Conservation (phyloP, 2,888 invertebrate species). For the Drosophila macrospina region DNA sequence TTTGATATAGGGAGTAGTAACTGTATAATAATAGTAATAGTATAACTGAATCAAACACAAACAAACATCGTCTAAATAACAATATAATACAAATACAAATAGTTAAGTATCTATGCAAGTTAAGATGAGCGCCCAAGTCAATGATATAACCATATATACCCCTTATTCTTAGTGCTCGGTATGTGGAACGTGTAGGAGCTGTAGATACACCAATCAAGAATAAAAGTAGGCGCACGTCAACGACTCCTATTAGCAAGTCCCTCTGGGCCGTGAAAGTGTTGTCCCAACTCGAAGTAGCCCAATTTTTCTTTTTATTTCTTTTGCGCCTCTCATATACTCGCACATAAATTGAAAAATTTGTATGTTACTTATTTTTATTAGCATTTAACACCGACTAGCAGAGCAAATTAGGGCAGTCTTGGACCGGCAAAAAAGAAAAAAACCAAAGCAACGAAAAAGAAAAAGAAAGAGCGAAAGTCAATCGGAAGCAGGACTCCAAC, state of each 20-base stretch:
- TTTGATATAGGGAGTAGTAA: too few species aligned
- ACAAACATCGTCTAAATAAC: too few species aligned
- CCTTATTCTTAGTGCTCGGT: neutral
- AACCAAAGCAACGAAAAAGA: too few species aligned
- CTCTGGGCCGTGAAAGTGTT: constrained; percentile 84
- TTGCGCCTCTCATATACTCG: constrained; percentile 4
- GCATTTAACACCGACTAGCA: constrained; percentile 71
- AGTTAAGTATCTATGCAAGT: too few species aligned
- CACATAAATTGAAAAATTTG: constrained; percentile 71
- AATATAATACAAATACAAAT: too few species aligned
- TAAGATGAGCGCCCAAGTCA: constrained; percentile 42
- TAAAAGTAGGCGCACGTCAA: constrained; percentile 75
- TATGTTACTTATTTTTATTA: constrained; percentile 82
- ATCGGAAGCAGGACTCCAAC: constrained; percentile 48
- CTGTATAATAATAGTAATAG: too few species aligned
- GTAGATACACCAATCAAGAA: constrained; percentile 40
- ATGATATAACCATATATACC: constrained; percentile 1
- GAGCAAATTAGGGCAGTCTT: constrained; percentile 22
- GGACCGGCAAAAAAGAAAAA: constrained; percentile 45
- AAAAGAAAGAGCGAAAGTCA: constrained; percentile 60
- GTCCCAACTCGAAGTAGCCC: constrained; percentile 57
- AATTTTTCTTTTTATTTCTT: too few species aligned
- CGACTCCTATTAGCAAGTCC: constrained; percentile 81
- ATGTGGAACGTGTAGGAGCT: constrained; percentile 65
- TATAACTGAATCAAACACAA: too few species aligned